These are phyloP conservation scores for Zonotrichia leucophrys DNA, from an alignment of 2,113 vertebrate genomes.

Conservation along the genomic window DNA sequence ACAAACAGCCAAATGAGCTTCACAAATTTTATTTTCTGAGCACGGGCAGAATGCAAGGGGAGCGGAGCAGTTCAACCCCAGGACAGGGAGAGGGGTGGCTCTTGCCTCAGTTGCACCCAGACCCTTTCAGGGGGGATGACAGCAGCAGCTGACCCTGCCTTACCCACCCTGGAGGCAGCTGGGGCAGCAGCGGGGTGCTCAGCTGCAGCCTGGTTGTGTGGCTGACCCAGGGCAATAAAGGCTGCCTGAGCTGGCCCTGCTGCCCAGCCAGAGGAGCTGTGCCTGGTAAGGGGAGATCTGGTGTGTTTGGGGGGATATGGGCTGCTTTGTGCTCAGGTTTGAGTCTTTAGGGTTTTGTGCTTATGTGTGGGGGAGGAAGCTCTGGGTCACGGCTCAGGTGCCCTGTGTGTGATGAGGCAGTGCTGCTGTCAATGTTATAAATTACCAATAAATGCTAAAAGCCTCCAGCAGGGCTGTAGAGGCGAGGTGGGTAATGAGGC, in stretches of 20 bases:
- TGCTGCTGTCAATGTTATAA: neutral
- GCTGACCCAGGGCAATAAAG: neutral
- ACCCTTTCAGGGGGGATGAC: neutral
- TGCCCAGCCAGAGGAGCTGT: neutral
- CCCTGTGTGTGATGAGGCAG: neutral
- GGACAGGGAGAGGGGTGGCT: neutral
- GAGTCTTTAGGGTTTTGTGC: neutral
- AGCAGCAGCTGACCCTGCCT: neutral
- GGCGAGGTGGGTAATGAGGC: neutral
- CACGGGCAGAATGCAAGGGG: neutral
- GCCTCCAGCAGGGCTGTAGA: fast-evolving
- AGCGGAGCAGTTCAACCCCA: neutral
- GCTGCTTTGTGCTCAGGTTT: neutral
- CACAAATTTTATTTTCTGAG: neutral
- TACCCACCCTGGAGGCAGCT: neutral
- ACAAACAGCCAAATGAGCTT: neutral
- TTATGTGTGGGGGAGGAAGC: fast-evolving
- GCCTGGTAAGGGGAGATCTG: neutral
- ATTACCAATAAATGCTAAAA: neutral
- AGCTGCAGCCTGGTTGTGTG: neutral
- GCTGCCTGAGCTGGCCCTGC: fast-evolving
- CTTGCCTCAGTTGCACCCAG: neutral
- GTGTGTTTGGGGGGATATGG: fast-evolving
- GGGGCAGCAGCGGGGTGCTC: neutral
- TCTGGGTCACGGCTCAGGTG: neutral